Conservation (phyloP, 2,888 invertebrate species). For the Spodoptera picta region DNA sequence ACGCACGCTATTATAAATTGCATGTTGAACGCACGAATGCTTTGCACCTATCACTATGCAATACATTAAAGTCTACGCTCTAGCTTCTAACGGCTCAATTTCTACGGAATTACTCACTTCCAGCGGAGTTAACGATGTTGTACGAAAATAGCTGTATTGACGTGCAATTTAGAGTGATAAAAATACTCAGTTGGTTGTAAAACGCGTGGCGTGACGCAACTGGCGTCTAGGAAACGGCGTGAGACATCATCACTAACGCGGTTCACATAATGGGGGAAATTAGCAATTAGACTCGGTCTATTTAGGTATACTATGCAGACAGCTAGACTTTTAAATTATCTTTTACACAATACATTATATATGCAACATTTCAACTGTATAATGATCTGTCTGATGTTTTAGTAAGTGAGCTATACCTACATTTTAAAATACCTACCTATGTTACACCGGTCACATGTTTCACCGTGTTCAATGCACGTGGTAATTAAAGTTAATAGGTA, state of each 20-base stretch:
- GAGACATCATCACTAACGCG: slow-evolving; percentile 21
- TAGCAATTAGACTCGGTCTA: slow-evolving; percentile 28
- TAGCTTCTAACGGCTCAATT: slow-evolving; percentile 28
- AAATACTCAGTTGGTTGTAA: slow-evolving; percentile 28
- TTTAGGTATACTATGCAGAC: slow-evolving; percentile 10
- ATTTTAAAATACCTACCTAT: too few species aligned
- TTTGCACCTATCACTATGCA: slow-evolving; percentile 6
- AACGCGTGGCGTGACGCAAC: slow-evolving; percentile 42
- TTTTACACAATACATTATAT: background rate
- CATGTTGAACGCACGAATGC: slow-evolving; percentile 29
- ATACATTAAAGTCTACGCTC: slow-evolving; percentile 24
- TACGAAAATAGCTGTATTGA: slow-evolving; percentile 31
- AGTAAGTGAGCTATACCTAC: too few species aligned
- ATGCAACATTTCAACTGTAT: too few species aligned
- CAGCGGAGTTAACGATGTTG: slow-evolving; percentile 21
- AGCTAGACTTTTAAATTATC: slow-evolving; percentile 1
- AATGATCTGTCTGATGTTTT: too few species aligned
- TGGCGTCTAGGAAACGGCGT: slow-evolving; percentile 37
- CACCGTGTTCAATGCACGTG: background rate
- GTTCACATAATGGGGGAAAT: slow-evolving; percentile 36
- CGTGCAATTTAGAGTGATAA: slow-evolving; percentile 27
- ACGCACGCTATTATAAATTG: slow-evolving; percentile 24
- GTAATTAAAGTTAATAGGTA: background rate
- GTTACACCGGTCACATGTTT: background rate
- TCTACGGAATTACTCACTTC: slow-evolving; percentile 29